phyloP scores from a whole-genome alignment of 2,888 invertebrate species.

The Lysandra coridon region DNA sequence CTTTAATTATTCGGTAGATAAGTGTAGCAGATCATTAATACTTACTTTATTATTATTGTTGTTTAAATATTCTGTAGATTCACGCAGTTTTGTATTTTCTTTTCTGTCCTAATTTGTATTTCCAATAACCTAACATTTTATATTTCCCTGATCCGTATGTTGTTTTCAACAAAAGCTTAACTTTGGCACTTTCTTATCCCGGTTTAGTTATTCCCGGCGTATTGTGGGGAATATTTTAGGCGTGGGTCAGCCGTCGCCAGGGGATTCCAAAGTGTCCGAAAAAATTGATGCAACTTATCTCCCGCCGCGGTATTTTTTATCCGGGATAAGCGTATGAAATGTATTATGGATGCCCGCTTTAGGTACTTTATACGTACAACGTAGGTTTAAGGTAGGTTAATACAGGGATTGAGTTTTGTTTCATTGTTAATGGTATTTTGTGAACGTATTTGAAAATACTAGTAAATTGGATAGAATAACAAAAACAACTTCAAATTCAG shows the following conservation, averaged over 20 bases:
- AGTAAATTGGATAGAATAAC: not conserved
- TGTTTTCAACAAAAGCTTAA: constrained; percentile 25
- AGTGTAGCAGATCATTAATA: no score
- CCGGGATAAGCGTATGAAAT: constrained; percentile 56
- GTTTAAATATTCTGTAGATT: no score
- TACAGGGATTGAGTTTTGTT: not conserved
- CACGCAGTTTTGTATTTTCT: no score
- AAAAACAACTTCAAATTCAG: not conserved
- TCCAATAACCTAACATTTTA: not conserved
- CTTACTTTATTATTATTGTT: no score
- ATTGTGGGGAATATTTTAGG: constrained; percentile 70
- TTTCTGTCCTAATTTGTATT: not conserved
- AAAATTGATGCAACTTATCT: constrained; percentile 77
- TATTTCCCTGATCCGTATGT: not conserved
- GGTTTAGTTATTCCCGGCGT: constrained; percentile 69
- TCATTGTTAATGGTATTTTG: not conserved
- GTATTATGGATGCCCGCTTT: constrained; percentile 62
- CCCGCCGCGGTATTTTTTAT: constrained; percentile 56
- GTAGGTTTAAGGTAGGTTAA: not conserved
- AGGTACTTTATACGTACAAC: constrained; percentile 27
- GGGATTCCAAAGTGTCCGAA: constrained; percentile 70
- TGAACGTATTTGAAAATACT: not conserved
- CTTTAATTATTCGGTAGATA: no score
- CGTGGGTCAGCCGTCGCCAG: constrained; percentile 58
- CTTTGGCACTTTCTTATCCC: constrained; percentile 30